phyloP scores from a whole-genome alignment of 2,113 vertebrate genomes.

The Hippocampus zosterae region DNA sequence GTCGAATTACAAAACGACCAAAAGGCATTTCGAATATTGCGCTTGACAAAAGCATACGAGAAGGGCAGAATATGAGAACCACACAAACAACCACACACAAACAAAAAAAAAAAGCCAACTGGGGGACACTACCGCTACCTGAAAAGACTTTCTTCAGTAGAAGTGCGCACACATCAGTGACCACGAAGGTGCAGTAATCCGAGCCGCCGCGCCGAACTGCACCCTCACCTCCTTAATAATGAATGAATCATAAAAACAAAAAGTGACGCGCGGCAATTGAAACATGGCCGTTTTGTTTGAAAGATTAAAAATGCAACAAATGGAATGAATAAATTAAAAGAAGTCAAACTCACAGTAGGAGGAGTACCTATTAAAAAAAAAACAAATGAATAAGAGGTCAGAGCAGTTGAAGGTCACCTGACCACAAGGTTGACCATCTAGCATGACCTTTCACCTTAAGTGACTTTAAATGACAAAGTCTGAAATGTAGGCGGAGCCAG shows the following conservation, averaged over 20 bases:
- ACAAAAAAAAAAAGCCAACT: not conserved
- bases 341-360: constrained; percentile 33
- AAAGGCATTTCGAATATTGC: not conserved
- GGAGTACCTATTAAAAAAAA: not conserved
- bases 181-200: constrained; percentile 41
- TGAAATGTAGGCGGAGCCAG: no score
- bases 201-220: constrained; percentile 36
- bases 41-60: no score
- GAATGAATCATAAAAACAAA: constrained; percentile 68
- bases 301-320: constrained; percentile 66
- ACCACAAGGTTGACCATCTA: not conserved
- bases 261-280: constrained; percentile 70
- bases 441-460: not conserved
- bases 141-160: not conserved
- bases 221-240: constrained; percentile 63
- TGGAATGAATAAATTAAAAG: constrained; percentile 52
- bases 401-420: not conserved
- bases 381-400: not conserved
- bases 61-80: not conserved
- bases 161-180: constrained; percentile 1
- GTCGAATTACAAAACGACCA: not conserved
- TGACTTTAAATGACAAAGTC: not conserved
- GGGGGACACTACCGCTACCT: not conserved
- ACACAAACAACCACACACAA: not conserved
- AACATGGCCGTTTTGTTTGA: constrained; percentile 60